These are phyloP conservation scores for Chrosomus eos DNA, from an alignment of 2,797 vertebrate genomes.

Conservation along the genomic window DNA sequence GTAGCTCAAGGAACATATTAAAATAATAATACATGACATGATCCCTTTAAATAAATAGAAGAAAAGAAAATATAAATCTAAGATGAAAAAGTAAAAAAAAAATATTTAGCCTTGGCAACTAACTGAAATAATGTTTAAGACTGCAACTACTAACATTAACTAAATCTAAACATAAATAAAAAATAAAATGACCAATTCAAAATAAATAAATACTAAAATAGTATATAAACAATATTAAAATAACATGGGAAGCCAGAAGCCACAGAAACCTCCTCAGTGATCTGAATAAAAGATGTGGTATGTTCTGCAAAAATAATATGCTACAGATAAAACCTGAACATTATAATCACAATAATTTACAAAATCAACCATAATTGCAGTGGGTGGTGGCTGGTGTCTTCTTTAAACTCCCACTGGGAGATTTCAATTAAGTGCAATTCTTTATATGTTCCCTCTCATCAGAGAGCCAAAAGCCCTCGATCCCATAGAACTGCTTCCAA, in stretches of 20 bases:
- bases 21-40: no score
- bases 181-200: neutral
- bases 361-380: constrained; percentile 4
- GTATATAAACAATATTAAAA: neutral
- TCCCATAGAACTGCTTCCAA: constrained; percentile 40
- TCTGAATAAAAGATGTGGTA: neutral
- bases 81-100: neutral
- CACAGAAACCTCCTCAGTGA: neutral
- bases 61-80: neutral
- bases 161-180: neutral
- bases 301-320: neutral
- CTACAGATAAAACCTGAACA: neutral
- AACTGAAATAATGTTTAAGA: neutral
- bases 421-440: constrained; percentile 29
- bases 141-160: neutral
- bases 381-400: constrained; percentile 18
- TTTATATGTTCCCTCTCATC: neutral
- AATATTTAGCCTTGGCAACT: no score
- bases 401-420: constrained; percentile 30
- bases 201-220: neutral
- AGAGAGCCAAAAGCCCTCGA: constrained; percentile 23
- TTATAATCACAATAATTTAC: constrained; percentile 3
- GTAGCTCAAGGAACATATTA: no score
- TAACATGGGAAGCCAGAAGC: neutral
- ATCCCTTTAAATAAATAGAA: no score